Percentiles rank a stretch among this genome's conserved stretches.
Conservation (phyloP, 1,140 invertebrate genomes). For the Harpegnathos saltator region DNA sequence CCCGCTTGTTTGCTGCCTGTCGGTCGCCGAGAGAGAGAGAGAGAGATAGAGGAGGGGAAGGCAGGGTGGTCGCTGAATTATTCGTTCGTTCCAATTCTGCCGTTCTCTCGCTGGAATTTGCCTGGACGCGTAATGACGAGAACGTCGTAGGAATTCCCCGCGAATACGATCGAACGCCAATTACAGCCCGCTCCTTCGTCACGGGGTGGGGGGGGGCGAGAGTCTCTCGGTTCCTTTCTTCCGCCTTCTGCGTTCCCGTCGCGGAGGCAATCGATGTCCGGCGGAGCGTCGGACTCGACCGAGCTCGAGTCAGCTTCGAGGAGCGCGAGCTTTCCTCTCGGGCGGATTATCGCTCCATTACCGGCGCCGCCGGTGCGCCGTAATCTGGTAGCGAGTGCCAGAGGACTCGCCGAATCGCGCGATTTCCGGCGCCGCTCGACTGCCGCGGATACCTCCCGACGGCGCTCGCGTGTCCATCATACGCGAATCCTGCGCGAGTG, state of each 20-base stretch:
- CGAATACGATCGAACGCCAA: slow-evolving; percentile 5
- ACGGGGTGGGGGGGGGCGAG: background rate
- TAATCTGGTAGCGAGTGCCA: slow-evolving; percentile 68
- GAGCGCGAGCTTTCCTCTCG: slow-evolving; percentile 2
- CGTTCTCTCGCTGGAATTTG: too few species aligned
- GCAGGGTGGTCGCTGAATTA: background rate
- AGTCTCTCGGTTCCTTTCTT: background rate
- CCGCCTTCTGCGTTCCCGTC: background rate
- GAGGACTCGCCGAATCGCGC: slow-evolving; percentile 20
- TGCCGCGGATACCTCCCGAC: background rate
- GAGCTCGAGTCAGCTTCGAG: slow-evolving; percentile 55
- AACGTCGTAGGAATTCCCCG: background rate
- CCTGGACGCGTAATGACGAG: too few species aligned
- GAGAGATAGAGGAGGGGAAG: too few species aligned
- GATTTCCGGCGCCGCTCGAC: background rate
- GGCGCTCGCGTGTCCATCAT: slow-evolving; percentile 51
- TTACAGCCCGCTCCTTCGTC: slow-evolving; percentile 29
- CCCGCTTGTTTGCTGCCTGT: background rate
- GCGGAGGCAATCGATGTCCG: slow-evolving; percentile 37
- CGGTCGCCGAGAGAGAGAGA: too few species aligned
- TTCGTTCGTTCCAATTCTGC: background rate
- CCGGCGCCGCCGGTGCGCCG: slow-evolving; percentile 24
- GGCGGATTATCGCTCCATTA: slow-evolving; percentile 50
- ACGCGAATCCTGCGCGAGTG: slow-evolving; percentile 16
- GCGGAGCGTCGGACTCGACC: background rate